Evolutionary conservation across 2,113 vertebrate species (phyloP).

Genomic region (Chloropsis hardwickii): DNA sequence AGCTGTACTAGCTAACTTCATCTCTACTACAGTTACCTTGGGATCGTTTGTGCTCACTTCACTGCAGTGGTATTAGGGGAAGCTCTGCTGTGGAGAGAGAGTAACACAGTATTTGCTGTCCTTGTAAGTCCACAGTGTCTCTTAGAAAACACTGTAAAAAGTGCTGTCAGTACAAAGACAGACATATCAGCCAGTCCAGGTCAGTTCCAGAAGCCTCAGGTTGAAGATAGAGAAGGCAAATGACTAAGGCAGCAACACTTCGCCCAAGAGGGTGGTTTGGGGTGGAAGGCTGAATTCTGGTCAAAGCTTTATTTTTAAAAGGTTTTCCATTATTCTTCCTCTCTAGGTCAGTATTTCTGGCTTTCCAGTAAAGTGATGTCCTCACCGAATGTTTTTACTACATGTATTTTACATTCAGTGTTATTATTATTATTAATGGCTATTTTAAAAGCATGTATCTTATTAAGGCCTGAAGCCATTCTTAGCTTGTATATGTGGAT

Average conservation of each 20-base stretch:
- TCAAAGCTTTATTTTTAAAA: background rate
- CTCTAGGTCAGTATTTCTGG: background rate
- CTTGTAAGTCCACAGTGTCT: background rate
- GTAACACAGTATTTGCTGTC: background rate
- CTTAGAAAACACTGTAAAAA: background rate
- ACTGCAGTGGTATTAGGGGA: background rate
- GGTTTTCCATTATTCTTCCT: background rate
- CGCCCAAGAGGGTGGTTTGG: fast-evolving
- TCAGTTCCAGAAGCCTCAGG: background rate
- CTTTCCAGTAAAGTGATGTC: background rate
- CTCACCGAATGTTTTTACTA: background rate
- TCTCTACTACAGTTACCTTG: no score
- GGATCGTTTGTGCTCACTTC: background rate
- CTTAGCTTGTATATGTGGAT: background rate
- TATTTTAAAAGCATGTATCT: background rate
- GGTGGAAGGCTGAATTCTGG: background rate
- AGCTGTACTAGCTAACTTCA: no score
- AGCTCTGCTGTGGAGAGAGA: background rate
- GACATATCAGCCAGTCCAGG: fast-evolving
- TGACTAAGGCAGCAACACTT: background rate
- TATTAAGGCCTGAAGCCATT: background rate
- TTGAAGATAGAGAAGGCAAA: background rate
- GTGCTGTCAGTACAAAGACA: background rate
- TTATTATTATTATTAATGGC: background rate
- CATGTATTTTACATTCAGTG: fast-evolving